Conservation (phyloP, 2,113 vertebrate species). For the Capricornis sumatraensis region DNA sequence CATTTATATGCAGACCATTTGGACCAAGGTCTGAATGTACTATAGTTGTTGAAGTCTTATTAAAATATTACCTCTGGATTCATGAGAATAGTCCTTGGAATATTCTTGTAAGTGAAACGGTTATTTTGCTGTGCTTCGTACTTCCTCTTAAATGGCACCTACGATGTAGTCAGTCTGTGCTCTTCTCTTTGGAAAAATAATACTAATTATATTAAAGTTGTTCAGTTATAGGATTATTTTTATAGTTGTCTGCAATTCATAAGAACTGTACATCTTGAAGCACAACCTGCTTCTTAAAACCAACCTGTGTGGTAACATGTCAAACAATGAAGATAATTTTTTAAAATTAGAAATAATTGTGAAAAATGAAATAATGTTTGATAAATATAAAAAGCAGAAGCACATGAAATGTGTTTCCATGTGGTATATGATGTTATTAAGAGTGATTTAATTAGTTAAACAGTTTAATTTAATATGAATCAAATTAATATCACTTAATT, state of each 20-base stretch:
- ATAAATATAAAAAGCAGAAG: neutral
- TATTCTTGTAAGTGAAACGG: neutral
- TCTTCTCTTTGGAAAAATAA: neutral
- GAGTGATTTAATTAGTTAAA: neutral
- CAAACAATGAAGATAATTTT: neutral
- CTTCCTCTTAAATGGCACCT: neutral
- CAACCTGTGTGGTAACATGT: neutral
- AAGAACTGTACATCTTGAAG: neutral
- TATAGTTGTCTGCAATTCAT: neutral
- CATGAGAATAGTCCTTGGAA: neutral
- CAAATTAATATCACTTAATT: neutral
- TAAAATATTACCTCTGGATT: neutral
- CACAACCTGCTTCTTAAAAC: neutral
- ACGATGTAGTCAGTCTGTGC: neutral
- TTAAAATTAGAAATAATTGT: neutral
- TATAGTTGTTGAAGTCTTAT: neutral
- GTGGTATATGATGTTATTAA: neutral
- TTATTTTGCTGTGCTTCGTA: neutral
- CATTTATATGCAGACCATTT: neutral
- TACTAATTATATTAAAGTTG: neutral
- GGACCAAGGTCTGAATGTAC: neutral
- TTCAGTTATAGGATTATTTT: neutral
- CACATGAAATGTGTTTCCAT: neutral
- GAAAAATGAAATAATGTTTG: neutral
- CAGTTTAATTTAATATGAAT: neutral